Evolutionary conservation across 2,113 vertebrate species (phyloP).

Genomic region (Ptilonorhynchus violaceus): DNA sequence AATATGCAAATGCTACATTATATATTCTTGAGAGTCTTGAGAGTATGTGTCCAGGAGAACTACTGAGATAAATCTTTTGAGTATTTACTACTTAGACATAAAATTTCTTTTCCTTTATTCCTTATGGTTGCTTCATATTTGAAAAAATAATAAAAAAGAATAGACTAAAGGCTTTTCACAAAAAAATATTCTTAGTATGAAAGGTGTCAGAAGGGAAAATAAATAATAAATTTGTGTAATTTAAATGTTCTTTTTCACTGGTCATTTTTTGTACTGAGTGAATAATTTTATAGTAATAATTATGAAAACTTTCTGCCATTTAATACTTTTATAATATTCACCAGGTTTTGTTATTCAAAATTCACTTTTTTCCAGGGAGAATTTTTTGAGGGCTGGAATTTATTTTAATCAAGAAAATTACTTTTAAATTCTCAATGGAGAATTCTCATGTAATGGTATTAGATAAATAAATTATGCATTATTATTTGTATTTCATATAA

Average conservation of each 20-base stretch:
- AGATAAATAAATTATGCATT: conserved; percentile 2
- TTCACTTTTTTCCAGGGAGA: not conserved
- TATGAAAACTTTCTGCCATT: not conserved
- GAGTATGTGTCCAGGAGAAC: not conserved
- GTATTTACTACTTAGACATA: not conserved
- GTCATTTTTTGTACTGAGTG: not conserved
- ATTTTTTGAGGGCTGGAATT: not conserved
- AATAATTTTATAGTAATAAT: not conserved
- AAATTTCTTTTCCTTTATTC: not conserved
- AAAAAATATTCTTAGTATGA: not conserved
- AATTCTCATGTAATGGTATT: not conserved
- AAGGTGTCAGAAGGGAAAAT: not conserved
- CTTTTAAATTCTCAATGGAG: not conserved
- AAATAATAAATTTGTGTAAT: not conserved
- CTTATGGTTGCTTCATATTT: not conserved
- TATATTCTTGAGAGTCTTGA: not conserved
- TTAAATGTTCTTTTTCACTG: not conserved
- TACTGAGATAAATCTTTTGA: not conserved
- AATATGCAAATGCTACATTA: not conserved
- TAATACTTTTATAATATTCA: not conserved
- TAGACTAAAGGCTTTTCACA: not conserved
- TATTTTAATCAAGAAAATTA: conserved; percentile 7
- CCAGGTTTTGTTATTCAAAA: not conserved
- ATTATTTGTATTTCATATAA: conserved; percentile 22
- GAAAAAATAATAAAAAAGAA: not conserved